Base-by-base conservation (phyloP, 2,113 vertebrate genomes). In the Sinocyclocheilus grahami region DNA sequence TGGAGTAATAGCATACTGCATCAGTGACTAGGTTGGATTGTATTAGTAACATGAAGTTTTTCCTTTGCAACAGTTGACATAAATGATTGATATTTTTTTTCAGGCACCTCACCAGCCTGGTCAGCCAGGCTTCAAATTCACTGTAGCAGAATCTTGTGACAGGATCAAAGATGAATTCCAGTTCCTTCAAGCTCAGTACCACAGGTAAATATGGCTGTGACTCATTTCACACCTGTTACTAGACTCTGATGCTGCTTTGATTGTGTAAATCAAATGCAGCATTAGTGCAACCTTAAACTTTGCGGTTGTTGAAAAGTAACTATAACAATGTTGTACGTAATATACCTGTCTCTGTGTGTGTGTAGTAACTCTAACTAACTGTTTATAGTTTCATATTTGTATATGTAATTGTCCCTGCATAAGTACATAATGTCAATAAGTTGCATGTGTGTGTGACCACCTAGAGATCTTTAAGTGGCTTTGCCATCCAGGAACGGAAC, bases 91-190 rank as follows among this genome's bases (percentile, higher is more conserved):
- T 48, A n/a, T n/a, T 71, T 83, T 48, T 48, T 89, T 92, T 86
- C 77, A 97, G 97, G 97, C 97, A 90, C 97, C 97, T 89, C 97
- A 97, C 92, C 97, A 97, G 87, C 97, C 97, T 84, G 97, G 97
- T 53, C 97, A 98, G 92, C 97, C 97, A 60, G 96, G 97, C 75
- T 97, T 98, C 93, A 98, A 98, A 94, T 98, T 98, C 94, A 98
- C 97, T 0, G 97, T 98, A 88, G 97, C 97, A 2, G 97, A 98
- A 89, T 98, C 97, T 62, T 98, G 97, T 39, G 97, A 98, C 91
- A 89, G 97, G 93, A 97, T 98, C 94, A 98, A 98, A 95, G 97
- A 98, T 87, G 97, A 98, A 89, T 97, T 98, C 93, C 97, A 98
- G 96, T 97, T 98, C 88, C 94, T 98, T 88, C 97, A 98, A 93